Conservation (phyloP, 2,113 vertebrate species). For the Cyphomyrus discorhynchus region DNA sequence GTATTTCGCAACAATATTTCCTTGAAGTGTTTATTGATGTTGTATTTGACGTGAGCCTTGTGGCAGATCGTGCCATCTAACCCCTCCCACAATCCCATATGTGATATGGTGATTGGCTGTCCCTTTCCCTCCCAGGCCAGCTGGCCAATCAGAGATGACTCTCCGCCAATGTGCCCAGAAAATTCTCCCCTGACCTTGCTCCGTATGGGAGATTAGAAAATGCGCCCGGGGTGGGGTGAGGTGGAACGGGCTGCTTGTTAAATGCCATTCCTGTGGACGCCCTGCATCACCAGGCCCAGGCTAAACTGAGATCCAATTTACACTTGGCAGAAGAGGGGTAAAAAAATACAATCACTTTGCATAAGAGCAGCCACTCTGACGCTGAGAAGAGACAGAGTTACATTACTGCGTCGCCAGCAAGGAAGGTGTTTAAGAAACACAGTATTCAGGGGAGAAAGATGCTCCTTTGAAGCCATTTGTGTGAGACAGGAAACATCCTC, state of each 20-base stretch:
- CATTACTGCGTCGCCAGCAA: neutral
- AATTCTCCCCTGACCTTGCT: neutral
- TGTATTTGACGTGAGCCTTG: neutral
- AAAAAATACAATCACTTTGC: neutral
- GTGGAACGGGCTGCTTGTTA: neutral
- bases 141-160: neutral
- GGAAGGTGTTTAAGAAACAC: neutral
- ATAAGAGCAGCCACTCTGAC: neutral
- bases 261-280: neutral
- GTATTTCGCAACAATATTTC: neutral
- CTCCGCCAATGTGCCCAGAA: neutral
- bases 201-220: neutral
- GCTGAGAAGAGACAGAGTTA: neutral
- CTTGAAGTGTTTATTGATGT: neutral
- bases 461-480: neutral
- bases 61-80: neutral
- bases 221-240: neutral
- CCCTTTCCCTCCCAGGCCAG: neutral
- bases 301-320: constrained; percentile 15
- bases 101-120: neutral
- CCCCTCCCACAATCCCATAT: neutral
- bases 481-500: neutral
- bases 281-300: neutral
- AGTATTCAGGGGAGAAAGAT: neutral
- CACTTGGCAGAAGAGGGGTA: neutral